These are phyloP conservation scores for Rhinopomastus cyanomelas DNA, from an alignment of 2,113 vertebrate genomes.

Conservation along the genomic window DNA sequence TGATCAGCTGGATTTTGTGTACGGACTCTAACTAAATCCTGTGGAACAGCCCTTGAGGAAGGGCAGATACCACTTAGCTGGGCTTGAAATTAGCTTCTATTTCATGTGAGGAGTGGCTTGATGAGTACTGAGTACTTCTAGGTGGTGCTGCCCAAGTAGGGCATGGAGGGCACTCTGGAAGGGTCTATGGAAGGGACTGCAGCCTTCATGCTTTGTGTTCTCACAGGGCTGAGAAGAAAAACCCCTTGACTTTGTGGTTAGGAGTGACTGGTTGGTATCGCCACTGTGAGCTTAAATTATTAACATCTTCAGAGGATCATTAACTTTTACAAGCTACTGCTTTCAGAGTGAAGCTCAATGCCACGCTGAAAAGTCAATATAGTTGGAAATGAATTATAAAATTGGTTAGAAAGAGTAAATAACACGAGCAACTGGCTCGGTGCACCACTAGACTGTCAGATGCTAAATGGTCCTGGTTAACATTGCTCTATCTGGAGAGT, in stretches of 20 bases:
- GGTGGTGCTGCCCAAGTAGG: neutral
- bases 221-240: neutral
- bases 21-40: neutral
- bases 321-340: slow-evolving; percentile 30
- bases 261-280: neutral
- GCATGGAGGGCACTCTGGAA: neutral
- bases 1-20: neutral
- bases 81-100: neutral
- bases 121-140: neutral
- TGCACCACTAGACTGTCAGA: neutral
- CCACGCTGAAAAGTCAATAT: neutral
- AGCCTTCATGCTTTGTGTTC: neutral
- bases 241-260: neutral
- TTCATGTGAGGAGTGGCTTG: neutral
- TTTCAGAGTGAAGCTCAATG: neutral
- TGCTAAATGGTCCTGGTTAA: neutral
- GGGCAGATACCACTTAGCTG: neutral
- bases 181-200: neutral
- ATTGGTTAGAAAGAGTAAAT: neutral
- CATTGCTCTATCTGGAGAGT: neutral
- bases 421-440: neutral
- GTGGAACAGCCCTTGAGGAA: neutral
- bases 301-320: neutral
- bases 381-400: neutral
- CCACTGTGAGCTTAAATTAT: neutral